These are phyloP conservation scores for Leiothrix lutea DNA, from an alignment of 2,113 vertebrate genomes.

Conservation along the genomic window DNA sequence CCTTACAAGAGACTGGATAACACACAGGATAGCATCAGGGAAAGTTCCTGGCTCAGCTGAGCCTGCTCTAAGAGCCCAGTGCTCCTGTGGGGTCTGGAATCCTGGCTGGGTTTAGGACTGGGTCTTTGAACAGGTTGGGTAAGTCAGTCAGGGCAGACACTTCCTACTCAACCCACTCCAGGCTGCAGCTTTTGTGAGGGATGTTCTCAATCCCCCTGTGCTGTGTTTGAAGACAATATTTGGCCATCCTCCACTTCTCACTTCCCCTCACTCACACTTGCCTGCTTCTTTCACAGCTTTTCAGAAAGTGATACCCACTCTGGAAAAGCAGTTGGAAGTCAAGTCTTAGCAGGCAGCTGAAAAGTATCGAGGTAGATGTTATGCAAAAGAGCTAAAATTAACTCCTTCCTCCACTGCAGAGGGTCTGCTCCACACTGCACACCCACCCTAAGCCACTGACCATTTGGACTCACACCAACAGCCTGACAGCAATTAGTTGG, in stretches of 20 bases:
- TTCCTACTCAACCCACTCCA: background rate
- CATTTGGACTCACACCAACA: background rate
- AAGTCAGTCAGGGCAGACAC: background rate
- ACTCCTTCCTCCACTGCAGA: background rate
- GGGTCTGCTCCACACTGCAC: background rate
- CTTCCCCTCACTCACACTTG: background rate
- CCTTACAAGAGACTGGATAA: background rate
- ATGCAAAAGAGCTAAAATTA: background rate
- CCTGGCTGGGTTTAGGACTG: background rate
- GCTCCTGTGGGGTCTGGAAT: background rate
- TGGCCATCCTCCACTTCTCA: background rate
- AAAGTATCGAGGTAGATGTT: background rate
- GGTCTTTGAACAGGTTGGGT: background rate
- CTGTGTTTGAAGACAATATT: background rate
- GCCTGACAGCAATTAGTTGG: background rate
- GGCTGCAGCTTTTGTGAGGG: background rate
- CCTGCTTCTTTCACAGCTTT: slow-evolving; percentile 27
- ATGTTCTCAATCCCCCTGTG: background rate
- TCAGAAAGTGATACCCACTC: background rate
- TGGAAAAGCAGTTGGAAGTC: slow-evolving; percentile 12
- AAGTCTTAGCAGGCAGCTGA: background rate
- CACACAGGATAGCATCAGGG: background rate
- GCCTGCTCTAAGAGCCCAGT: background rate
- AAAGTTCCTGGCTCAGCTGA: background rate
- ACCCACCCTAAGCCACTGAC: background rate